Percentiles rank a stretch among this genome's conserved stretches.
phyloP scores from a whole-genome alignment of 35 echinoderm and acorn worm species.

The Nesometra sesokonis region DNA sequence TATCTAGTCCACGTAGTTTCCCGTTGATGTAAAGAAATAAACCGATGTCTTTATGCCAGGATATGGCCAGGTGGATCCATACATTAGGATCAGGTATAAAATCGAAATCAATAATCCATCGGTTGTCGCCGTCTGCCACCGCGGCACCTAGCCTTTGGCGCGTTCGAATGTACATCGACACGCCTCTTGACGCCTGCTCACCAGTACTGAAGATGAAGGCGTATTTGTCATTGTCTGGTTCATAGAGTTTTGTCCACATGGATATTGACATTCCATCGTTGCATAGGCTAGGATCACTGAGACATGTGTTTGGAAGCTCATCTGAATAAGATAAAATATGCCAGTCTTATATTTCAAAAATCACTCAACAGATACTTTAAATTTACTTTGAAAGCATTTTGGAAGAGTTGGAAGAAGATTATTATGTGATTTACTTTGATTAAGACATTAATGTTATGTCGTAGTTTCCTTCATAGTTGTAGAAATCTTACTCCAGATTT shows the following conservation, averaged over 20 bases:
- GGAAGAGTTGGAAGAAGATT: too few relatives aligned
- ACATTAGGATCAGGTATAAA: not conserved
- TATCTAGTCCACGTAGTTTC: slow-evolving; percentile 36
- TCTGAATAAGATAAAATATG: not conserved
- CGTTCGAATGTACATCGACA: slow-evolving; percentile 71
- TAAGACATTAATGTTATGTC: too few relatives aligned
- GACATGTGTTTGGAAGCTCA: slow-evolving; percentile 13
- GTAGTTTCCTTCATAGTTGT: too few relatives aligned
- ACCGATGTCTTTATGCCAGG: slow-evolving; percentile 45
- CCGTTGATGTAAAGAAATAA: slow-evolving; percentile 64
- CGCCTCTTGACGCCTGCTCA: slow-evolving; percentile 65
- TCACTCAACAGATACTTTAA: too few relatives aligned
- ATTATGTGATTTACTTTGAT: too few relatives aligned
- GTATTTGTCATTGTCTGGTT: slow-evolving; percentile 30
- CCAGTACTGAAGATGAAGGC: slow-evolving; percentile 33
- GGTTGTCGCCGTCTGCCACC: slow-evolving; percentile 48
- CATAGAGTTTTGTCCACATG: slow-evolving; percentile 57
- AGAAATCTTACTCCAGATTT: too few relatives aligned
- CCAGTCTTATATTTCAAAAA: too few relatives aligned
- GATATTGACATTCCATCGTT: slow-evolving; percentile 42
- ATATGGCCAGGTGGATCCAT: slow-evolving; percentile 67
- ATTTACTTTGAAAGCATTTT: too few relatives aligned
- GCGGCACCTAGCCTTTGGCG: slow-evolving; percentile 68
- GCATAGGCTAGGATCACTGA: slow-evolving; percentile 56
- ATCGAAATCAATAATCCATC: slow-evolving; percentile 27